phyloP scores from a whole-genome alignment of 2,797 vertebrate genomes.

The Octomys mimax region DNA sequence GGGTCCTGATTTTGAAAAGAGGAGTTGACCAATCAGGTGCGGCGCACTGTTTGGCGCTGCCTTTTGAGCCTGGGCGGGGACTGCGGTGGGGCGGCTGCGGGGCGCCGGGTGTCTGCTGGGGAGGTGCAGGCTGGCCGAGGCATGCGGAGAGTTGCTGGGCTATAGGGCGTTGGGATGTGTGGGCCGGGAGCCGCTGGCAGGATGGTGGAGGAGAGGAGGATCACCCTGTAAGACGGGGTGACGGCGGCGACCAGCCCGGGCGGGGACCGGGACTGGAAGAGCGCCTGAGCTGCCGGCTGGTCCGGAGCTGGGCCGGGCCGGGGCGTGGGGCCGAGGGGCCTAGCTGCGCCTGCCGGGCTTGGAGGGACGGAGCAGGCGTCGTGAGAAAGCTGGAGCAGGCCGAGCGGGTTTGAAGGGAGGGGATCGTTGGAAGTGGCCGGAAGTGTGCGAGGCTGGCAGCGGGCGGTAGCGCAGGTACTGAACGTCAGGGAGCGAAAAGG shows the following conservation, averaged over 20 bases:
- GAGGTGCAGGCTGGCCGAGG: not conserved
- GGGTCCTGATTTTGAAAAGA: conserved; percentile 84
- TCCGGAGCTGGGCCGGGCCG: not conserved
- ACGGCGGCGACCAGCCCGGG: conserved; percentile 81
- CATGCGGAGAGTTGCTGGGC: not conserved
- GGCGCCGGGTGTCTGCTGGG: rapidly evolving
- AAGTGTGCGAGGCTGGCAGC: conserved; percentile 23
- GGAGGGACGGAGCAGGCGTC: not conserved
- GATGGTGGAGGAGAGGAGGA: not conserved
- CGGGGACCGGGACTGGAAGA: conserved; percentile 78
- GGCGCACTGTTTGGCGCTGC: conserved; percentile 71
- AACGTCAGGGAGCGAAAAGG: not conserved
- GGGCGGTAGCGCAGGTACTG: not conserved
- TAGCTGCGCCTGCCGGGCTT: rapidly evolving
- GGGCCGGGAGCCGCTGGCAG: not conserved
- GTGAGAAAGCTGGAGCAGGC: not conserved
- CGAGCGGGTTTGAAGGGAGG: not conserved
- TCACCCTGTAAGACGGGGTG: conserved; percentile 80
- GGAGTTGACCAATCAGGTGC: conserved; percentile 76
- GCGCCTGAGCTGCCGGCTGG: conserved; percentile 61
- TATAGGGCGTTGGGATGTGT: not conserved
- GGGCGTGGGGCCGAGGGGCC: not conserved
- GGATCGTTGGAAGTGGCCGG: not conserved
- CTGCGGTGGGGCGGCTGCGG: rapidly evolving
- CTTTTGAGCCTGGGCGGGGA: conserved; percentile 54